Evolutionary conservation across 1,140 invertebrate species (phyloP), one percentile per base, ranked within the genome.

Genomic region (Lutraria rhynchaena): DNA sequence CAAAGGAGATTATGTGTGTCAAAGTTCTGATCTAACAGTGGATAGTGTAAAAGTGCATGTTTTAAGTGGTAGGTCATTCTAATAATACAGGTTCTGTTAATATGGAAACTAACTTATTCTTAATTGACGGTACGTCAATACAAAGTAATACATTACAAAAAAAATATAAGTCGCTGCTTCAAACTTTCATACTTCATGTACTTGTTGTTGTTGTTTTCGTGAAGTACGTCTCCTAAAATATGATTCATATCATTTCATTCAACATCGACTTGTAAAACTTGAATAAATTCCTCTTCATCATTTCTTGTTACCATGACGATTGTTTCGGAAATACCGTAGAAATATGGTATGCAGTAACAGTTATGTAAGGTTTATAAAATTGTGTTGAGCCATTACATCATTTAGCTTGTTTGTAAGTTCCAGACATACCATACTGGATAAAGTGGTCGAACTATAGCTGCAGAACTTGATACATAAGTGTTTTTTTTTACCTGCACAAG

Each of bases 1-100:
- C 55, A 67, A 58, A 13, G 87, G 87, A 13, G 51, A 63, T 24
- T 88, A 88, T 83, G 82, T 88, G n/a, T 88, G 87, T 74, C 71
- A 85, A 73, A 88, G 85, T 71, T 83, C 87, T 7, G 85, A 86
- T 44, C 24, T 80, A 19, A 51, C 82, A 35, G 78, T 83, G 19
- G 29, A 81, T 49, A 84, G 83, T 67, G 70, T 85, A 24, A 75
- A 71, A 44, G 85, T 88, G 4, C 74, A 83, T 63, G 81, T 88
- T 58, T 69, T 88, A 57, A 83, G 86, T 75, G 75, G 87, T 86
- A 82, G 81, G 78, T 81, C 22, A 22, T 49, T 49, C 19, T 35
- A 33, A 31, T 53, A 4, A 22, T 46, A 4, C n/a, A 19, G 17
- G 4, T 51, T 51, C 24, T 1, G 17, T 41, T 55, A 17, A 49